These are phyloP conservation scores for Junonia oenone DNA, from an alignment of 2,888 invertebrate genomes.

Conservation along the genomic window DNA sequence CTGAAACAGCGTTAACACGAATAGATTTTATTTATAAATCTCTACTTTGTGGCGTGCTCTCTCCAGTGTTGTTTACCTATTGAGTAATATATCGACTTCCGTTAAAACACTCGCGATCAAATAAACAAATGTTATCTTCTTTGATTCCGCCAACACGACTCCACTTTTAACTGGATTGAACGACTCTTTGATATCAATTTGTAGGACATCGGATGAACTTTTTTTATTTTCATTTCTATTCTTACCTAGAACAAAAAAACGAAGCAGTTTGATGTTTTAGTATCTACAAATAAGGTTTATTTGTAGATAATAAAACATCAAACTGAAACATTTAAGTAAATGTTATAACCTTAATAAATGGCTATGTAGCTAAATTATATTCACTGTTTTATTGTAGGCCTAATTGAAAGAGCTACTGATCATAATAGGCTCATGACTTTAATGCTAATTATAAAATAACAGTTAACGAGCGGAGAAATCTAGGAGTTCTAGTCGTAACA, in stretches of 20 bases:
- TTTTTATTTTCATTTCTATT: not conserved
- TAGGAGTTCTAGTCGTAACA: not conserved
- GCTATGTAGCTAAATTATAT: too few relatives aligned
- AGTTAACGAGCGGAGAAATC: conserved; percentile 3
- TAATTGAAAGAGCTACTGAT: not conserved
- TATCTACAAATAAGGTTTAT: too few relatives aligned
- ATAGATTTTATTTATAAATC: not conserved
- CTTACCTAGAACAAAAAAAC: not conserved
- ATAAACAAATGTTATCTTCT: conserved; percentile 6
- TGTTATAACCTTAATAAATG: too few relatives aligned
- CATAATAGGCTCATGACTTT: not conserved
- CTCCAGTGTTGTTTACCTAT: not conserved
- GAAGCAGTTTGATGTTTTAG: not conserved
- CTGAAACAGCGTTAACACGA: not conserved
- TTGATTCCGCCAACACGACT: not conserved
- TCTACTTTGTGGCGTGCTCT: not conserved
- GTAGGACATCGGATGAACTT: not conserved
- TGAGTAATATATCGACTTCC: not conserved
- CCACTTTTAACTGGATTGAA: not conserved
- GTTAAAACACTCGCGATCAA: conserved; percentile 1
- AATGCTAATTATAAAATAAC: not conserved
- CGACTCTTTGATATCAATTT: not conserved
- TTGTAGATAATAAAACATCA: too few relatives aligned
- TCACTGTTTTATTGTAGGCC: not conserved
- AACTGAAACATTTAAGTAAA: too few relatives aligned